Evolutionary conservation across 1,140 invertebrate species (phyloP), one percentile per base, ranked within the genome.

Genomic region (Drosophila nikananu): DNA sequence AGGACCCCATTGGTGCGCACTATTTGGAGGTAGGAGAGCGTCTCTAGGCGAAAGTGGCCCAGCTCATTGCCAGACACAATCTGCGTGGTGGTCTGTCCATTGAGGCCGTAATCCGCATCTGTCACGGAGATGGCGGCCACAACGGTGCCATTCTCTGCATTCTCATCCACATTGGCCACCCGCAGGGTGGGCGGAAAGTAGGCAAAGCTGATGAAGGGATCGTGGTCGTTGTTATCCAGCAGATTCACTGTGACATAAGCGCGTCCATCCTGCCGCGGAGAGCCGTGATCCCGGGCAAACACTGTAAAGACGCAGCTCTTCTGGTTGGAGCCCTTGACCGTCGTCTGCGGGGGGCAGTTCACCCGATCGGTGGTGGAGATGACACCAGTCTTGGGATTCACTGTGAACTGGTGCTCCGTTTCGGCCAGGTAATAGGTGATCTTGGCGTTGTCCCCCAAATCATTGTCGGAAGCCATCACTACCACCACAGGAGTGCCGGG

Each of bases 221-320:
- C 97, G 92, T 99, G 98, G 94, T 99, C 98, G 93, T 99, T 99
- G 3, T 97, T 96, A 93, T 99, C 98, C 37, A 98, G 94, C 17
- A 99, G 94, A 93, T 98, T 98, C 0, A 99, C 97, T 5, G 97
- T 98, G 1, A 99, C 97, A 93, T 99, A 99, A 23, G 98, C 98
- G 44, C 98, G 94, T 6, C 98, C 98, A 91, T 98, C 97, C 93
- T 98, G 97, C 37, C 97, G 93, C 0, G 98, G 98, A 9, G 96
- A 96, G 1, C 98, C 98, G 80, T 98, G 97, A 94, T 99, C 98
- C 54, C 97, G 94, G 13, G 98, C 98, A 91, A 97, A 98, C 0
- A 99, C 97, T 0, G 98, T 98, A 80, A 99, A 97, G 12, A 99
- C 97, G 93, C 98, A 99, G 91, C 97, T 90, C 97, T 94, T 98